Conservation (phyloP, 1,140 invertebrate genomes). For the Diachasmimorpha longicaudata region DNA sequence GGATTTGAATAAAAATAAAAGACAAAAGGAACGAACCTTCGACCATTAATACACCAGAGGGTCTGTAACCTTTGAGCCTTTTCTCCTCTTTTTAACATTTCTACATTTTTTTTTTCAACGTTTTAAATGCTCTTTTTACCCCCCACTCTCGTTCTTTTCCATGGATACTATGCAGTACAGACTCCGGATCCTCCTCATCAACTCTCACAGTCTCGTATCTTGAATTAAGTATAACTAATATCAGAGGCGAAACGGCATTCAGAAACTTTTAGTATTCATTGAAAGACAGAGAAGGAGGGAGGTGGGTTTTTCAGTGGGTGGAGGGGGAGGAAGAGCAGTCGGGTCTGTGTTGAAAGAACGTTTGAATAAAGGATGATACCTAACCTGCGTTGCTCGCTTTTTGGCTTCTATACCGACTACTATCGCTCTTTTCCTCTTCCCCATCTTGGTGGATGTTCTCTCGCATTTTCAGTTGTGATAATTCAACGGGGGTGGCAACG, state of each 20-base stretch:
- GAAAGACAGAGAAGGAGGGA: slow-evolving; percentile 45
- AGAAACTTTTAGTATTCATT: slow-evolving; percentile 59
- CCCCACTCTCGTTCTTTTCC: slow-evolving; percentile 9
- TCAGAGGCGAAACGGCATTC: slow-evolving; percentile 49
- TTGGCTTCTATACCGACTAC: background rate
- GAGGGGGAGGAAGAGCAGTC: background rate
- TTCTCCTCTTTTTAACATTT: slow-evolving; percentile 15
- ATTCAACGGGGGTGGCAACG: background rate
- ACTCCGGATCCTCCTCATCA: slow-evolving; percentile 36
- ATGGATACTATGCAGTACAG: slow-evolving; percentile 22
- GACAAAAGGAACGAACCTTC: slow-evolving; percentile 16
- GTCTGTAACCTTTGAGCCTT: slow-evolving; percentile 46
- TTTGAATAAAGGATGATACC: slow-evolving; percentile 52
- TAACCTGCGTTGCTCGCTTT: slow-evolving; percentile 31
- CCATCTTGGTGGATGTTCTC: background rate
- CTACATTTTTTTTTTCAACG: slow-evolving; percentile 2
- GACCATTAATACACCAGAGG: slow-evolving; percentile 34
- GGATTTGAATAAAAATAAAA: slow-evolving; percentile 55
- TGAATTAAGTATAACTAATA: slow-evolving; percentile 63
- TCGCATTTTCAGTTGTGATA: background rate
- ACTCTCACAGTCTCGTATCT: slow-evolving; percentile 43
- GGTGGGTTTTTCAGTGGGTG: slow-evolving; percentile 1
- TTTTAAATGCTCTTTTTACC: slow-evolving; percentile 11
- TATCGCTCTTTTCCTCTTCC: background rate
- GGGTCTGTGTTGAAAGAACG: slow-evolving; percentile 46